A percentile compares a stretch with the other conserved stretches of the same genome.
These are phyloP conservation scores for Gonocerus acuteangulatus DNA, from an alignment of 2,888 invertebrate genomes.

Conservation along the genomic window DNA sequence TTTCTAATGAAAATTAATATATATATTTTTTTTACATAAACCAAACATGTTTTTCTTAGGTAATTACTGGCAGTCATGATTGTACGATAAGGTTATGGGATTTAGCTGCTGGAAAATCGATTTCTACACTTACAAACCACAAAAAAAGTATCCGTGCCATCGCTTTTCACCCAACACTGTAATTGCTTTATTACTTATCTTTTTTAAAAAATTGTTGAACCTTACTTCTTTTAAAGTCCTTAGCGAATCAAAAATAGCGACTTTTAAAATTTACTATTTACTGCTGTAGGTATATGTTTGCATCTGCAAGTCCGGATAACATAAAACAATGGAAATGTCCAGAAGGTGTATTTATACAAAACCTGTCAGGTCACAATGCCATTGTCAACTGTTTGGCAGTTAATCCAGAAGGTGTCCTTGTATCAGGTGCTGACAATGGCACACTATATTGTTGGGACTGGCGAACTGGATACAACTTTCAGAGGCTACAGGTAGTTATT, in stretches of 20 bases:
- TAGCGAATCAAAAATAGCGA: neutral
- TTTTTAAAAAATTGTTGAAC: neutral
- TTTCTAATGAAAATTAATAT: too few species aligned
- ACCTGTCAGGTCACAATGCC: constrained; percentile 91
- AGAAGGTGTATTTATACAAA: constrained; percentile 94
- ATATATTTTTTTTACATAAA: too few species aligned
- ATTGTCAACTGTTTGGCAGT: constrained; percentile 94
- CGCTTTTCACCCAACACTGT: constrained; percentile 65
- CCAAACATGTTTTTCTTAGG: constrained; percentile 47
- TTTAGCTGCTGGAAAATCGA: constrained; percentile 87
- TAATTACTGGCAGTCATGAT: constrained; percentile 90
- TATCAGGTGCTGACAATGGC: constrained; percentile 97
- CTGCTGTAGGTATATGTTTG: constrained; percentile 72
- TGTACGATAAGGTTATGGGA: constrained; percentile 97
- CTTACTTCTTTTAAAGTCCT: too few species aligned
- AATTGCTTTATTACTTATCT: constrained; percentile 42
- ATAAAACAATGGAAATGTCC: constrained; percentile 99
- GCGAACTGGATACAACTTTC: constrained; percentile 98
- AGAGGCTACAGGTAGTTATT: constrained; percentile 61
- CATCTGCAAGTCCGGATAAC: constrained; percentile 95
- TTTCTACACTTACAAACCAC: constrained; percentile 93
- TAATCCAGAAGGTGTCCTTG: constrained; percentile 89
- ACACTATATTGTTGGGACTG: constrained; percentile 98
- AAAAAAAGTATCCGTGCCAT: constrained; percentile 87
- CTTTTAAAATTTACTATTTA: neutral